phyloP scores from a whole-genome alignment of 2,888 invertebrate species.

The Allophyes oxyacanthae region DNA sequence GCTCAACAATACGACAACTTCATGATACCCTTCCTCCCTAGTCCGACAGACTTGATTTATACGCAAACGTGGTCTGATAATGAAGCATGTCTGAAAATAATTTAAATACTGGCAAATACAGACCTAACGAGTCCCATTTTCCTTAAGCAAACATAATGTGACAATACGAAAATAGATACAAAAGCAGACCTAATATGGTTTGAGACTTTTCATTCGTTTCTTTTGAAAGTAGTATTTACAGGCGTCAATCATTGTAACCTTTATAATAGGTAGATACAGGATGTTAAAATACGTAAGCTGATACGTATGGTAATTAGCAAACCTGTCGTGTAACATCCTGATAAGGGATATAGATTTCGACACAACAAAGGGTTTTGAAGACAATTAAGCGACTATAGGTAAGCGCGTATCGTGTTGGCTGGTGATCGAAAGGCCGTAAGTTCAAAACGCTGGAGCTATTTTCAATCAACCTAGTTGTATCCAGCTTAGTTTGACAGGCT shows the following conservation, averaged over 20 bases:
- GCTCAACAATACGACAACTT: too few species aligned
- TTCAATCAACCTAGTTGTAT: too few species aligned
- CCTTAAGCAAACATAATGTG: too few species aligned
- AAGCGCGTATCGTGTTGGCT: too few species aligned
- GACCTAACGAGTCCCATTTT: too few species aligned
- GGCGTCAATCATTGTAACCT: conserved; percentile 2
- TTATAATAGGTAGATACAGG: conserved; percentile 1
- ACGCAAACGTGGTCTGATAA: too few species aligned
- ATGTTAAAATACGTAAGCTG: conserved; percentile 19
- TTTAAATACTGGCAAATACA: too few species aligned
- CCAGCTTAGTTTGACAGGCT: background rate
- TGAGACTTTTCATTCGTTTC: background rate
- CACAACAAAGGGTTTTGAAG: conserved; percentile 12
- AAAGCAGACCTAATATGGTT: conserved; percentile 3
- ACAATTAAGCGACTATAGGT: background rate
- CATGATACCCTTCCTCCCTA: too few species aligned
- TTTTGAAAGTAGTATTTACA: background rate
- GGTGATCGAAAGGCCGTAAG: too few species aligned
- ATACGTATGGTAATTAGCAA: conserved; percentile 21
- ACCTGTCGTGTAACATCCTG: background rate
- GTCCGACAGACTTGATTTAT: too few species aligned
- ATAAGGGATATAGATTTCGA: conserved; percentile 6
- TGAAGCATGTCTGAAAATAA: too few species aligned
- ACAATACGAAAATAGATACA: conserved; percentile 4
- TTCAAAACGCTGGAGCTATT: too few species aligned